Percentiles rank a stretch among this genome's conserved stretches.
phyloP scores from a whole-genome alignment of 2,797 vertebrate species.

The Sorex maritimensis region DNA sequence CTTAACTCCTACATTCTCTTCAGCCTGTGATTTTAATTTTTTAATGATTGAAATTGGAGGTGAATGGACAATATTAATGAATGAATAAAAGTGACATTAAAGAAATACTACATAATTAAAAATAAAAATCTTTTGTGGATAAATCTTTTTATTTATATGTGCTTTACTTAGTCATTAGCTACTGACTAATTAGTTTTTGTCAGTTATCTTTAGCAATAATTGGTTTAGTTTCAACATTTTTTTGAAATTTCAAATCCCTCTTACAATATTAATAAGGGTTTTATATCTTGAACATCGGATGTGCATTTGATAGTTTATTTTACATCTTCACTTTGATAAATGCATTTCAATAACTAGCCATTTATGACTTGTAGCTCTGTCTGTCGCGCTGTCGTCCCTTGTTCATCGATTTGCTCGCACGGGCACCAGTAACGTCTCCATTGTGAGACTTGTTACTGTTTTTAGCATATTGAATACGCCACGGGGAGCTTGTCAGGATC shows the following conservation, averaged over 20 bases:
- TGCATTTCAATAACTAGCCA: neutral
- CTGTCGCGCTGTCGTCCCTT: too few species aligned
- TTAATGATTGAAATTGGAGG: slow-evolving; percentile 53
- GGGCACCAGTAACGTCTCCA: too few species aligned
- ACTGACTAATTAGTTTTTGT: slow-evolving; percentile 13
- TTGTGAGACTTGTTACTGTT: too few species aligned
- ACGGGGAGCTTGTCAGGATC: too few species aligned
- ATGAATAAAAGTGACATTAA: slow-evolving; percentile 14
- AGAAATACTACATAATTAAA: slow-evolving; percentile 36
- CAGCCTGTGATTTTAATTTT: slow-evolving; percentile 39
- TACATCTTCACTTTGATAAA: neutral
- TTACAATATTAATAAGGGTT: slow-evolving; percentile 13
- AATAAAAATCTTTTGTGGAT: slow-evolving; percentile 39
- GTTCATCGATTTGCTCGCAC: too few species aligned
- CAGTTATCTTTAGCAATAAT: slow-evolving; percentile 50
- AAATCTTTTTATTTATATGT: slow-evolving; percentile 47
- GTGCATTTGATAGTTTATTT: neutral
- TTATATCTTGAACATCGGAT: neutral
- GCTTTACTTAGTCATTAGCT: slow-evolving; percentile 60
- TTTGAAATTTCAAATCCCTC: slow-evolving; percentile 31
- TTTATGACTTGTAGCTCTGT: neutral
- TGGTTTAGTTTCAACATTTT: slow-evolving; percentile 11
- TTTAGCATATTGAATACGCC: too few species aligned
- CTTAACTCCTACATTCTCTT: too few species aligned
- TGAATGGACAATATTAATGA: neutral